Evolutionary conservation across 2,888 invertebrate species (phyloP).

Genomic region (Hetaerina titia): DNA sequence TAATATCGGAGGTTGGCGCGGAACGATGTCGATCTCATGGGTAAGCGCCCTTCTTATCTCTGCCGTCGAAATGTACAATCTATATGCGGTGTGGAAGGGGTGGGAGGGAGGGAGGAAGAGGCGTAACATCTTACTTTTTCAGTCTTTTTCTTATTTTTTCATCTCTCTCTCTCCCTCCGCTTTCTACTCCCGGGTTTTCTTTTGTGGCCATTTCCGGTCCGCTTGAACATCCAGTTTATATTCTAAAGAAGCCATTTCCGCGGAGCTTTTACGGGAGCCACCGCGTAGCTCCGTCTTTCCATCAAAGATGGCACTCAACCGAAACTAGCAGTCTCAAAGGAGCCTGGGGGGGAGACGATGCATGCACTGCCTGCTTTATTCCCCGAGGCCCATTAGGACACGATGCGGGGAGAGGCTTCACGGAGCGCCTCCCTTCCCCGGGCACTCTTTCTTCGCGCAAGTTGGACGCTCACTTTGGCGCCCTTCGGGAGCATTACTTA

Average conservation of each 20-base stretch:
- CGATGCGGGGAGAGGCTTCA: too few relatives aligned
- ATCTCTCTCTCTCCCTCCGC: not conserved
- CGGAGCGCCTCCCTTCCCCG: too few relatives aligned
- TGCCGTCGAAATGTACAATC: not conserved
- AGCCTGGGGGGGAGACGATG: too few relatives aligned
- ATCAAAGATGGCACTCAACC: conserved; percentile 32
- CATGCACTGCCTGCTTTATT: too few relatives aligned
- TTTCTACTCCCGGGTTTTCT: not conserved
- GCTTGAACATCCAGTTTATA: conserved; percentile 22
- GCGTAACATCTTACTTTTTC: not conserved
- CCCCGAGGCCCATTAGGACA: too few relatives aligned
- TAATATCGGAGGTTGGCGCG: not conserved
- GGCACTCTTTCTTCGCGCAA: too few relatives aligned
- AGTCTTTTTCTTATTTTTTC: not conserved
- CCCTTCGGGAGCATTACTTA: too few relatives aligned
- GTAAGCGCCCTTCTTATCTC: not conserved
- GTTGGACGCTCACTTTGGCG: too few relatives aligned
- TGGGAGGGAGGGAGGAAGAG: not conserved
- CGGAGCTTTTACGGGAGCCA: conserved; percentile 11
- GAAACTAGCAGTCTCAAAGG: not conserved
- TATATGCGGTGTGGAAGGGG: not conserved
- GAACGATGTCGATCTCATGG: conserved; percentile 8
- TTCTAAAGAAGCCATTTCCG: not conserved
- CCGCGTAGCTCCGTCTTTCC: not conserved
- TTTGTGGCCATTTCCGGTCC: conserved; percentile 24